Base-by-base conservation (phyloP, 2,888 invertebrate genomes). In the Melieria picta region DNA sequence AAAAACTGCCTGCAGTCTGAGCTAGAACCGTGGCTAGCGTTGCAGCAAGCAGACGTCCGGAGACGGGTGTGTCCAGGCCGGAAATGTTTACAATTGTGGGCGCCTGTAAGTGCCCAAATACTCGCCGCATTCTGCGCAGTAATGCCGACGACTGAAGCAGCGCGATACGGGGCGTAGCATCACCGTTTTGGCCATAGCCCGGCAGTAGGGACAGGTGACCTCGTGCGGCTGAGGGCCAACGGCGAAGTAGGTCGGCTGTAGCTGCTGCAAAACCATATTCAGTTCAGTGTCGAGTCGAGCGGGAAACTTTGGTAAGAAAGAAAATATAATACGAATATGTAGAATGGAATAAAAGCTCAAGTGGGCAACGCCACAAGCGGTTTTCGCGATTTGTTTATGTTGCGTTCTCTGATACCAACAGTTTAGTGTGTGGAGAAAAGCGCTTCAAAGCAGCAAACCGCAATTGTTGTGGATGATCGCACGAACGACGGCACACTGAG, bases 41-140 rank as follows among this genome's bases (percentile, higher is more conserved):
- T 30, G 30, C 30, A 30, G 1, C 30, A 2, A 30, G 2, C 30
- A 30, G 30, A 30, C 30, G 30, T 1, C 30, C 30, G 30, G 30
- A 30, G 30, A 13, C 45, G n/a, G 7, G 43, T 42, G n/a, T 16
- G 13, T 6, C 6, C 43, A 55, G 48, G 30, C 11, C 30, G 16
- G 16, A 58, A n/a, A 58, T 60, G 13, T 52, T 13, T 45, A 65
- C 65, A 85, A 47, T 71, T 85, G 84, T 7, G 86, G 86, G 43
- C 85, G 78, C n/a, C 82, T 79, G 71, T 81, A 86, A 46, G 84
- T 81, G 57, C 85, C 85, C 74, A 86, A 76, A 75, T 86, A 86
- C 74, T 84, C 85, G 52, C 85, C 85, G 63, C 85, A 86, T 48
- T 80, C 79, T 13, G 84, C 80, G 58, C 85, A 85, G 71, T 83